phyloP scores from a whole-genome alignment of 2,888 invertebrate genomes.

The Pemphredon lugubris region DNA sequence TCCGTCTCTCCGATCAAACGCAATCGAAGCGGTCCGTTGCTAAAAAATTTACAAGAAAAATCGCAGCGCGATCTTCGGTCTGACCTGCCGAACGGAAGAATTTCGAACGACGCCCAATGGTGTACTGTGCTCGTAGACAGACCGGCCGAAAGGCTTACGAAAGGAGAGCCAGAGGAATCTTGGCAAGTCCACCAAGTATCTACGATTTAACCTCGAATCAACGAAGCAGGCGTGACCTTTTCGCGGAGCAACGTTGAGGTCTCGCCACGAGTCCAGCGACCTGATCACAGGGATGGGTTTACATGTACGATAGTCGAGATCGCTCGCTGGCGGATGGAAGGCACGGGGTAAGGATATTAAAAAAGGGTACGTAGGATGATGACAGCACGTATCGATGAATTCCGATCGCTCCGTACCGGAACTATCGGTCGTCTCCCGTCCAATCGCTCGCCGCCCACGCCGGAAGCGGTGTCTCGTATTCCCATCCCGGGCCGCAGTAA shows the following conservation, averaged over 20 bases:
- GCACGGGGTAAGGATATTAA: constrained; percentile 78
- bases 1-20: constrained; percentile 13
- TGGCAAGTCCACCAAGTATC: neutral
- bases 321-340: constrained; percentile 77
- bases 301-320: constrained; percentile 64
- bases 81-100: too few relatives aligned
- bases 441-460: constrained; percentile 95
- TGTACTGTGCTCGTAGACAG: too few relatives aligned
- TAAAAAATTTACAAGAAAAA: too few relatives aligned
- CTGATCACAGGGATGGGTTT: constrained; percentile 48
- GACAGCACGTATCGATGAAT: constrained; percentile 36
- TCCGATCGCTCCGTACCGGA: constrained; percentile 10
- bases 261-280: constrained; percentile 50
- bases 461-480: constrained; percentile 95
- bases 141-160: too few relatives aligned
- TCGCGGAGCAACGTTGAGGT: constrained; percentile 32
- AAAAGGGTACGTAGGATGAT: constrained; percentile 56
- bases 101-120: too few relatives aligned
- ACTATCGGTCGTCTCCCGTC: constrained; percentile 86
- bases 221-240: constrained; percentile 3
- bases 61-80: too few relatives aligned
- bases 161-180: too few relatives aligned
- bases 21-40: too few relatives aligned
- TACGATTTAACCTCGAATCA: neutral
- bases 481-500: constrained; percentile 96